Evolutionary conservation across 2,113 vertebrate species (phyloP).

Genomic region (Anhinga rufa): DNA sequence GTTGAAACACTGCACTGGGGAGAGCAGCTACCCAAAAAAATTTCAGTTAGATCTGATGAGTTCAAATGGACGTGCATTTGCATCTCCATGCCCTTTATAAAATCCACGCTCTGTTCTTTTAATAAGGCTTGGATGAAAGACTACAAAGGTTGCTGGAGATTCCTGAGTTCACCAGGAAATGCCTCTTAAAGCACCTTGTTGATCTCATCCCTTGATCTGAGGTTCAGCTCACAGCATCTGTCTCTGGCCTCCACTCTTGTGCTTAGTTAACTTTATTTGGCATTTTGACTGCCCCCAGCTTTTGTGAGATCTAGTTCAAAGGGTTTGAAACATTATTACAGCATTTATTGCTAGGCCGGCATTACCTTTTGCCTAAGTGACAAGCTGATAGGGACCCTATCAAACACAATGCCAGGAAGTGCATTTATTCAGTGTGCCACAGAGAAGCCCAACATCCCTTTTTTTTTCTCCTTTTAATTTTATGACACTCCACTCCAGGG

Average conservation of each 20-base stretch:
- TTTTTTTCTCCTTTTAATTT: background rate
- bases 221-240: background rate
- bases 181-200: background rate
- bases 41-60: background rate
- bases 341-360: background rate
- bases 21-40: background rate
- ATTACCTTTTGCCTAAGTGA: background rate
- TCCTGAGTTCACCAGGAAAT: constrained; percentile 14
- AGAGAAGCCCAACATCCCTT: background rate
- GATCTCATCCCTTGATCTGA: background rate
- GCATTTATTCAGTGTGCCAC: background rate
- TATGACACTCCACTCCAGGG: background rate
- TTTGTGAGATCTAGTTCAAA: constrained; percentile 12
- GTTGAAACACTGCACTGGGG: background rate
- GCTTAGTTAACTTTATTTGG: background rate
- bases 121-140: background rate
- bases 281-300: constrained; percentile 14
- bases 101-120: background rate
- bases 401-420: background rate
- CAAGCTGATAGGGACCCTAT: background rate
- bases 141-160: background rate
- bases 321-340: background rate
- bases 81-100: background rate
- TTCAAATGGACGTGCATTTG: background rate
- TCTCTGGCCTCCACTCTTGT: background rate